Percentiles rank a stretch among this genome's conserved stretches.
phyloP scores from a whole-genome alignment of 1,140 invertebrate genomes.

The Aphelenchoides fujianensis region DNA sequence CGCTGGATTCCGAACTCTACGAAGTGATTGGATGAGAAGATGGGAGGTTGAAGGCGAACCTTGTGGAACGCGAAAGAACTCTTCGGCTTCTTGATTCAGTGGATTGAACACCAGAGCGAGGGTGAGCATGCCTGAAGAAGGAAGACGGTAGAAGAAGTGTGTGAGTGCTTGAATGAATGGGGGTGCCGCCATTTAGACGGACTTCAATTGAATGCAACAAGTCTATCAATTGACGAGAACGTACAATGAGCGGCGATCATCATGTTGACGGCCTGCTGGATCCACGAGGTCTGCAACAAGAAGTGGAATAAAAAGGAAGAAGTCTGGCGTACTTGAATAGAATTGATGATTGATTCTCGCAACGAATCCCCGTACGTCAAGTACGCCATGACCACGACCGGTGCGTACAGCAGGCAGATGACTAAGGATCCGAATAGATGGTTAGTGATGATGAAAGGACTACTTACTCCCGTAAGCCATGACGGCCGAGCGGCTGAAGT shows the following conservation, averaged over 20 bases:
- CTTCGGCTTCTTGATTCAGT: constrained; percentile 56
- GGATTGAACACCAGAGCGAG: constrained; percentile 61
- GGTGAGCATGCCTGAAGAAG: constrained; percentile 61
- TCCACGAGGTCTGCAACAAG: constrained; percentile 23
- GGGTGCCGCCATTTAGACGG: too few relatives aligned
- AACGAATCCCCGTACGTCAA: constrained; percentile 58
- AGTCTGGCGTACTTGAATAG: constrained; percentile 58
- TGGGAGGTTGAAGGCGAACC: constrained; percentile 24
- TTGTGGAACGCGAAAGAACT: constrained; percentile 54
- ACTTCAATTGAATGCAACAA: too few relatives aligned
- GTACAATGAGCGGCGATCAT: constrained; percentile 53
- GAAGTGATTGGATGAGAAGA: neutral
- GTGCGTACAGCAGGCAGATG: constrained; percentile 40
- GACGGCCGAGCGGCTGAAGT: constrained; percentile 59
- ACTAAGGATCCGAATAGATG: constrained; percentile 32
- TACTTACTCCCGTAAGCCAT: constrained; percentile 38
- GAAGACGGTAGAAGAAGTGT: too few relatives aligned
- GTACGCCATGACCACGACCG: constrained; percentile 55
- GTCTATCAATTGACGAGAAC: too few relatives aligned
- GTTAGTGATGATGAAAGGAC: neutral
- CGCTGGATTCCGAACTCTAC: constrained; percentile 66
- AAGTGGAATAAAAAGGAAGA: neutral
- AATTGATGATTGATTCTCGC: constrained; percentile 57
- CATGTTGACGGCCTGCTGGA: constrained; percentile 57
- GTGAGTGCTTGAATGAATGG: too few relatives aligned